phyloP scores from a whole-genome alignment of 2,888 invertebrate species.

The Macrophya annulata region DNA sequence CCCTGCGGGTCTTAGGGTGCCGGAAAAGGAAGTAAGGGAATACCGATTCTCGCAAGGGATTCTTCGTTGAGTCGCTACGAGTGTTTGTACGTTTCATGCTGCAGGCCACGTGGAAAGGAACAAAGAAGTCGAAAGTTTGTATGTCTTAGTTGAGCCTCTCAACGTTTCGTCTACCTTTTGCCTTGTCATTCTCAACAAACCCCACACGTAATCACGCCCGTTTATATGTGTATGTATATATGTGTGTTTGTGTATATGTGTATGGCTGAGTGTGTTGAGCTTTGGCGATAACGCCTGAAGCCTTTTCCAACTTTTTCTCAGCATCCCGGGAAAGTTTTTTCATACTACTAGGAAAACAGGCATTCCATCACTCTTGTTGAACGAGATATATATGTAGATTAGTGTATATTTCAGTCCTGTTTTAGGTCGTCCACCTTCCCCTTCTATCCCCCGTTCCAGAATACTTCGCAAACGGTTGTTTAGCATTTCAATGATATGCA shows the following conservation, averaged over 20 bases:
- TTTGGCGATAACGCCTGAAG: slow-evolving; percentile 25
- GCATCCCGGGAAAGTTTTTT: slow-evolving; percentile 30
- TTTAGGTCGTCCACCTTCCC: slow-evolving; percentile 7
- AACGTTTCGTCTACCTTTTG: slow-evolving; percentile 12
- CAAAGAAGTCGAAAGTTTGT: slow-evolving; percentile 20
- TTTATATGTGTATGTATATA: not conserved
- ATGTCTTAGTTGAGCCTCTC: slow-evolving; percentile 4
- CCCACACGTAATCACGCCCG: slow-evolving; percentile 35
- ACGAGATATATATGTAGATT: slow-evolving; percentile 38
- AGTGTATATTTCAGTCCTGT: not conserved
- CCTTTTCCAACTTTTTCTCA: slow-evolving; percentile 20
- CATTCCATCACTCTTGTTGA: slow-evolving; percentile 40
- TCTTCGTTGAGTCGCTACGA: slow-evolving; percentile 7
- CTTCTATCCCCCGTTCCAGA: not conserved
- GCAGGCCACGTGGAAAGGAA: slow-evolving; percentile 4
- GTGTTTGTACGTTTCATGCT: slow-evolving; percentile 25
- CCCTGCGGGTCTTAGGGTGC: not conserved
- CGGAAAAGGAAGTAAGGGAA: not conserved
- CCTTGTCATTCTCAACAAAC: slow-evolving; percentile 32
- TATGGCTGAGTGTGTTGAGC: slow-evolving; percentile 8
- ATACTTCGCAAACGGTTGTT: slow-evolving; percentile 31
- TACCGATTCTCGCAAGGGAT: not conserved
- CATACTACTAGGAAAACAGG: slow-evolving; percentile 36
- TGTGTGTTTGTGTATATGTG: not conserved
- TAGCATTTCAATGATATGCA: slow-evolving; percentile 50